These are phyloP conservation scores for Pseudochirops corinnae DNA, from an alignment of 2,797 vertebrate species.

Conservation along the genomic window DNA sequence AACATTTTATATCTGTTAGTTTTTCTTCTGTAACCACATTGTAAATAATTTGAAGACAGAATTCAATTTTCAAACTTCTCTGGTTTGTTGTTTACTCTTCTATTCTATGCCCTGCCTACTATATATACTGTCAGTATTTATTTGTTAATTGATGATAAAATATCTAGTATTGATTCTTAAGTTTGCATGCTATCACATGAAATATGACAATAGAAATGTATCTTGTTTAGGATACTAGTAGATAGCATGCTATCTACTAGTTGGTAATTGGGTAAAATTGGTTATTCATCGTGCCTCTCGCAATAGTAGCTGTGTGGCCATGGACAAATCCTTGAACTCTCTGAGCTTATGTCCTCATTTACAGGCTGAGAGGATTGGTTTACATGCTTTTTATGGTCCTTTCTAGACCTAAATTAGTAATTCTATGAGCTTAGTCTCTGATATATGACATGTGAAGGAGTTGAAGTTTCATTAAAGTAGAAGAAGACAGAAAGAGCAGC, in stretches of 20 bases:
- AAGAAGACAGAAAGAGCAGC: background rate
- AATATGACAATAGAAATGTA: background rate
- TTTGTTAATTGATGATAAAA: background rate
- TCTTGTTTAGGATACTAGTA: background rate
- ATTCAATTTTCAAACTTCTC: background rate
- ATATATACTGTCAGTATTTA: background rate
- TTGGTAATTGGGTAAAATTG: background rate
- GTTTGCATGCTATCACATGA: background rate
- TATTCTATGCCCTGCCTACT: background rate
- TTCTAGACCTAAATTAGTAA: background rate
- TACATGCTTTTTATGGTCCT: background rate
- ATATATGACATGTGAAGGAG: background rate
- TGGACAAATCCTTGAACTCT: background rate
- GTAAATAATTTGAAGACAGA: background rate
- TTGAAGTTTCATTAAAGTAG: background rate
- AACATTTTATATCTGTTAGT: background rate
- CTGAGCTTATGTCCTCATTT: background rate
- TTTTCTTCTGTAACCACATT: background rate
- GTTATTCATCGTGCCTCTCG: background rate
- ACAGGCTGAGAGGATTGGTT: background rate
- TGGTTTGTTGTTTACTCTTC: background rate
- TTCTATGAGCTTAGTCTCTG: background rate
- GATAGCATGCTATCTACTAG: background rate
- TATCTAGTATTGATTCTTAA: background rate
- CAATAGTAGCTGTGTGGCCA: background rate